Conservation (phyloP, 2,797 vertebrate species). For the Argyrosomus regius region DNA sequence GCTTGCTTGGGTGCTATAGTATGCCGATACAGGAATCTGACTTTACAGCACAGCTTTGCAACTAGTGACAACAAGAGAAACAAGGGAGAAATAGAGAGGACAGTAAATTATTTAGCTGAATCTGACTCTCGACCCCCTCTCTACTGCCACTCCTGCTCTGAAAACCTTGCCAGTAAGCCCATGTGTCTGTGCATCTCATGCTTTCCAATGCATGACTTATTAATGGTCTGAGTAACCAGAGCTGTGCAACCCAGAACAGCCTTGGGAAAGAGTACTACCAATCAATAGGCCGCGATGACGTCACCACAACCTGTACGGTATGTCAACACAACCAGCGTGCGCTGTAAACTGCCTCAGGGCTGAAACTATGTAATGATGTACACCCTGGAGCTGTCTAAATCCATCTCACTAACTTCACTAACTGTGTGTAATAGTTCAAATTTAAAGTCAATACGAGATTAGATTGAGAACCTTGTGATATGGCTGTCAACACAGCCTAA, state of each 20-base stretch:
- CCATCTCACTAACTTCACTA: not conserved
- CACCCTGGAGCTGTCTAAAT: slow-evolving; percentile 1
- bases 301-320: slow-evolving; percentile 18
- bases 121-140: slow-evolving; percentile 68
- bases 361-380: slow-evolving; percentile 11
- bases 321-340: slow-evolving; percentile 20
- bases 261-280: slow-evolving; percentile 40
- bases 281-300: slow-evolving; percentile 47
- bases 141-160: slow-evolving; percentile 53
- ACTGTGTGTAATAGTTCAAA: not conserved
- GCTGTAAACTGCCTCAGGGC: not conserved
- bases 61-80: slow-evolving; percentile 27
- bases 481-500: not conserved
- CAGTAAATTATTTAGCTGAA: slow-evolving; percentile 83
- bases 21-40: slow-evolving; percentile 4
- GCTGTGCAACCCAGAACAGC: slow-evolving; percentile 73
- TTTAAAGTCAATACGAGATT: not conserved
- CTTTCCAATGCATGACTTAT: slow-evolving; percentile 80
- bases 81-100: slow-evolving; percentile 26
- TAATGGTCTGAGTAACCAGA: slow-evolving; percentile 78
- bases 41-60: slow-evolving; percentile 3
- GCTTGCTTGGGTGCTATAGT: not conserved
- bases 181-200: slow-evolving; percentile 68
- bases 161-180: slow-evolving; percentile 64
- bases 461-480: slow-evolving; percentile 1